Percentiles rank a stretch among this genome's conserved stretches.
Evolutionary conservation across 2,797 vertebrate species (phyloP).

Genomic region (Enoplosus armatus): DNA sequence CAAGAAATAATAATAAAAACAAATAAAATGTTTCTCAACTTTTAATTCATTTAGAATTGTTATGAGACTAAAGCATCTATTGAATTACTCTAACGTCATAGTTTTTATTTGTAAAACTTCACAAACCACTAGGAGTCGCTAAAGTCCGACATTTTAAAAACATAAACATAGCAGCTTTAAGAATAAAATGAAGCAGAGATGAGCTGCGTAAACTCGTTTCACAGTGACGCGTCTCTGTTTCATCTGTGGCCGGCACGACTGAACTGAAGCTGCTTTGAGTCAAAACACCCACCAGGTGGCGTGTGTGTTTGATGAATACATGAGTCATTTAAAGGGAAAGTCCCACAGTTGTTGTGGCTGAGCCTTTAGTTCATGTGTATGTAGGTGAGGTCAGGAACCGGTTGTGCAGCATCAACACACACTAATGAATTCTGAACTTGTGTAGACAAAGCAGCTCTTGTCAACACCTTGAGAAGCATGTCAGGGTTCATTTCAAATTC

Average conservation of each 20-base stretch:
- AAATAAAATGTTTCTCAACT: not conserved
- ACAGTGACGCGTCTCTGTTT: not conserved
- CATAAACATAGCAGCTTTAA: not conserved
- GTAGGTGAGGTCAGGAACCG: not conserved
- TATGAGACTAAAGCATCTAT: not conserved
- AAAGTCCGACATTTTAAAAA: not conserved
- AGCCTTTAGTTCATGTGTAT: too few species aligned
- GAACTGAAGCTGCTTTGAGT: not conserved
- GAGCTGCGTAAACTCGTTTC: too few species aligned
- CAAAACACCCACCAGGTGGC: conserved; percentile 1
- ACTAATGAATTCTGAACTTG: not conserved
- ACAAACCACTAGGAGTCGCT: not conserved
- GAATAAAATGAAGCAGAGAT: not conserved
- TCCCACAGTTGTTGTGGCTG: too few species aligned
- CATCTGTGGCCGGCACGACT: not conserved
- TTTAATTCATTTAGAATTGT: not conserved
- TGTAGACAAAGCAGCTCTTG: not conserved
- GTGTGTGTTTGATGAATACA: not conserved
- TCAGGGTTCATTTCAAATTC: too few species aligned
- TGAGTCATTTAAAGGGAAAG: not conserved
- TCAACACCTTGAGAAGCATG: too few species aligned
- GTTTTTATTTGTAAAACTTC: not conserved
- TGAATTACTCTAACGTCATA: not conserved
- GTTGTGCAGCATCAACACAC: not conserved
- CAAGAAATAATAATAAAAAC: not conserved